Base-by-base conservation (phyloP, 2,113 vertebrate species). In the Colius striatus region DNA sequence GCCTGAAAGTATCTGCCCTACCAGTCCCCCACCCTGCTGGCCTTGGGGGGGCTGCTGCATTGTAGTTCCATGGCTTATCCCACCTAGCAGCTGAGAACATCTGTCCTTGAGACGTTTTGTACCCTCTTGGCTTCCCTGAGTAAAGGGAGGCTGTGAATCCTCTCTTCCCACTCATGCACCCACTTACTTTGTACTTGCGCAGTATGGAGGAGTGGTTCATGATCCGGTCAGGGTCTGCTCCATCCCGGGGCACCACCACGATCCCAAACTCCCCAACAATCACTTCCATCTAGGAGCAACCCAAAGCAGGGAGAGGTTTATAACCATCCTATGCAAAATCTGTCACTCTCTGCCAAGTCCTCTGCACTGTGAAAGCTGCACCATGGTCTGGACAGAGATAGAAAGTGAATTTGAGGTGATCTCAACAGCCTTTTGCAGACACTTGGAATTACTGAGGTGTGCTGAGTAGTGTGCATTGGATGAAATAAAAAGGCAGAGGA, bases 141-240 rank as follows among this genome's bases (percentile, higher is more conserved):
- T 4, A 2, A 41, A 51, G 53, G 62, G 47, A 60, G 55, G 48
- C 48, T 48, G 29, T 0, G 3, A 50, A 19, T 70, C 23, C 36
- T 53, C 32, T 68, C 86, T 27, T 57, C 38, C 26, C 38, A 6
- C 2, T 2, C 0, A 2, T 36, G n/a, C 15, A 57, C 10, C 17
- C 23, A 50, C 96, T 97, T 89, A 99, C 99, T 98, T 98, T 99
- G 97, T 98, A 98, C 89, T 99, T 99, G 98, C 99, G 99, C 62
- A 99, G 99, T 77, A 99, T 95, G 30, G 99, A 99, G n/a, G 99
- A 99, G 75, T 99, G 99, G 92, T 99, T 99, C 98, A 99, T 99
- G 97, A 99, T 99, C 76, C 98, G 96, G 90, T 99, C 99, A 1
- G 99, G 99, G 96, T 99, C 99, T 5, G 97, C 97, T 72, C 98